Evolutionary conservation across 2,113 vertebrate genomes (phyloP), one percentile per base, ranked within the genome.

Genomic region (Speoplatyrhinus poulsoni): DNA sequence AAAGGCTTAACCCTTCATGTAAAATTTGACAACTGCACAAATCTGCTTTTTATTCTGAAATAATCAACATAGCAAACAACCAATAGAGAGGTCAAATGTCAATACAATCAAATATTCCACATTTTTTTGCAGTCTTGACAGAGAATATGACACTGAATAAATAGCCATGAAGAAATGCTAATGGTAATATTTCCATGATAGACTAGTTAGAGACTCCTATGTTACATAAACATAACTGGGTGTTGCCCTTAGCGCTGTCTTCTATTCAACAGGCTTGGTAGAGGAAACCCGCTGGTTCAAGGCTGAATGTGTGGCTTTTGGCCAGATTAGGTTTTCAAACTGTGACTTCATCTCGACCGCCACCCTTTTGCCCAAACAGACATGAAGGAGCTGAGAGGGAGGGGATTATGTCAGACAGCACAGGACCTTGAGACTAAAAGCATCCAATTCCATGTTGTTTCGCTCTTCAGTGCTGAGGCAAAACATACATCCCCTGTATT

Each of bases 311-410:
- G 54, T 56, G 54, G 54, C n/a, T 16, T 1, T 11, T 67, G 77
- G 73, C 80, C 82, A 82, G 36, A 41, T 41, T 4, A 5, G 83
- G 85, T 87, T 90, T 85, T 85, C n/a, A 75, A 85, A 80, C 70
- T 46, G 80, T 90, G 87, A 92, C 85, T 77, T 92, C 89, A 90
- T 83, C 75, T 65, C 16, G 78, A 71, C 71, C 57, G 15, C 82
- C 88, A 69, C 81, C 82, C 73, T 80, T 77, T 91, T 82, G 69
- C 69, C 41, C 4, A 41, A 77, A 82, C 79, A 78, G 74, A 72
- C 26, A 26, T 26, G 80, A 68, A 56, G 70, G 68, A 59, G 81
- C 50, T 52, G 53, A 76, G 60, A 67, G 36, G 70, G n/a, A 68
- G 26, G n/a, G 65, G 52, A 46, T 6, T 9, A 46, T 26, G 26